Conservation (phyloP, 2,888 invertebrate species). For the Morinoia aosen region DNA sequence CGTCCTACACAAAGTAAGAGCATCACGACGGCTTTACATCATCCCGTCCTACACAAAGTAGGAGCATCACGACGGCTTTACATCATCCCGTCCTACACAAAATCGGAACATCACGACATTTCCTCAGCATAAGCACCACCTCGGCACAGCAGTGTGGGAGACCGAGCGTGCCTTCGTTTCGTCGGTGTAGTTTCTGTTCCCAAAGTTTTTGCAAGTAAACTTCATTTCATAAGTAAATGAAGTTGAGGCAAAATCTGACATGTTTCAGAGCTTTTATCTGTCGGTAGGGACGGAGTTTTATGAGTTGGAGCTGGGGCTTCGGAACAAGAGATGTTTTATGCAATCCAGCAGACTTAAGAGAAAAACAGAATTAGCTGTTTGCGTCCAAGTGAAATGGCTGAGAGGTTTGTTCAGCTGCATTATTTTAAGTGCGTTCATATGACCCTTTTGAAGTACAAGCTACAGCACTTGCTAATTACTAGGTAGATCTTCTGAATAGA, state of each 20-base stretch:
- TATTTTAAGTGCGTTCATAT: neutral
- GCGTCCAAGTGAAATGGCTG: neutral
- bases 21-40: too few relatives aligned
- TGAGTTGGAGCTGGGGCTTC: neutral
- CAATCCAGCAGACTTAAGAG: too few relatives aligned
- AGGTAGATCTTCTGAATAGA: neutral
- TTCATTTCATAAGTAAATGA: neutral
- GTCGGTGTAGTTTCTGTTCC: neutral
- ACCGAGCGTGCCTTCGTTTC: neutral
- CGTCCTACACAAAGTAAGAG: too few relatives aligned
- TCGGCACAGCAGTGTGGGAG: neutral
- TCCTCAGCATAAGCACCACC: too few relatives aligned
- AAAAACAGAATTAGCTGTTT: neutral
- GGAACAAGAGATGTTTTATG: neutral
- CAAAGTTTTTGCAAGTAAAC: neutral
- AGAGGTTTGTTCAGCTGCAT: neutral
- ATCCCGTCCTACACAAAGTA: too few relatives aligned
- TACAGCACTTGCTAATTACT: neutral
- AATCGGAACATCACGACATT: too few relatives aligned
- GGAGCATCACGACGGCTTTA: too few relatives aligned
- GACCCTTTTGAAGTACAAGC: neutral
- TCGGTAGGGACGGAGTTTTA: neutral
- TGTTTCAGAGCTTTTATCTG: neutral
- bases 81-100: too few relatives aligned
- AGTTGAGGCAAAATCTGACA: neutral